phyloP scores from a whole-genome alignment of 1,140 invertebrate genomes.

The Eubasilissa regina region DNA sequence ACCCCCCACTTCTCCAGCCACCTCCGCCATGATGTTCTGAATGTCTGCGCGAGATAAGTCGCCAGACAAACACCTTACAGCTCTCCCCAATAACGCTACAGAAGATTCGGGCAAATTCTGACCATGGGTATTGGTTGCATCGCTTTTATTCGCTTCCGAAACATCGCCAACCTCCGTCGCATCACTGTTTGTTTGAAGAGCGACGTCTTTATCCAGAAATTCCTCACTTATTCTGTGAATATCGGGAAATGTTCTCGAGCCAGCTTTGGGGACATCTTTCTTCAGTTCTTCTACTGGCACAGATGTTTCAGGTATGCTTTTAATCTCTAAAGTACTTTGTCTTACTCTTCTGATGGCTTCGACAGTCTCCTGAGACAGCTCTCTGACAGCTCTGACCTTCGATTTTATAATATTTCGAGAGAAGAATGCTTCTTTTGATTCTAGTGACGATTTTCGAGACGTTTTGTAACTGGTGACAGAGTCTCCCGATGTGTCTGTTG shows the following conservation, averaged over 20 bases:
- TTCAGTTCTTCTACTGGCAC: neutral
- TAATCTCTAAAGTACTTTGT: slow-evolving; percentile 32
- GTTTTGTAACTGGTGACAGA: slow-evolving; percentile 41
- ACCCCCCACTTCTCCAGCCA: slow-evolving; percentile 54
- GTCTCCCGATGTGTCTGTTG: slow-evolving; percentile 50
- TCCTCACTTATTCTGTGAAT: neutral
- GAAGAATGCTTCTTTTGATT: slow-evolving; percentile 46
- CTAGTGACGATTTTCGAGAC: slow-evolving; percentile 51
- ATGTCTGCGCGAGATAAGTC: slow-evolving; percentile 50
- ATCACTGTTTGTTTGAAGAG: no score
- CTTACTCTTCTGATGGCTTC: slow-evolving; percentile 50
- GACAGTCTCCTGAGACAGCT: slow-evolving; percentile 50
- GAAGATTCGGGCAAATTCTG: slow-evolving; percentile 6
- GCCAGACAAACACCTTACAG: neutral
- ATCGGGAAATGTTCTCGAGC: neutral
- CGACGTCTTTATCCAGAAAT: neutral
- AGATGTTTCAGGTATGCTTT: neutral
- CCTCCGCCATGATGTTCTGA: slow-evolving; percentile 49
- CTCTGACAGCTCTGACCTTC: slow-evolving; percentile 49
- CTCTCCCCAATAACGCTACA: neutral
- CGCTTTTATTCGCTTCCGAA: no score
- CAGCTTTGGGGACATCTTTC: neutral
- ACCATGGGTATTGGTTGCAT: no score
- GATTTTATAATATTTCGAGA: slow-evolving; percentile 35
- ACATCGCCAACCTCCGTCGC: no score